Percentiles rank a stretch among this genome's conserved stretches.
phyloP scores from a whole-genome alignment of 2,888 invertebrate species.

The Apantesis nais region DNA sequence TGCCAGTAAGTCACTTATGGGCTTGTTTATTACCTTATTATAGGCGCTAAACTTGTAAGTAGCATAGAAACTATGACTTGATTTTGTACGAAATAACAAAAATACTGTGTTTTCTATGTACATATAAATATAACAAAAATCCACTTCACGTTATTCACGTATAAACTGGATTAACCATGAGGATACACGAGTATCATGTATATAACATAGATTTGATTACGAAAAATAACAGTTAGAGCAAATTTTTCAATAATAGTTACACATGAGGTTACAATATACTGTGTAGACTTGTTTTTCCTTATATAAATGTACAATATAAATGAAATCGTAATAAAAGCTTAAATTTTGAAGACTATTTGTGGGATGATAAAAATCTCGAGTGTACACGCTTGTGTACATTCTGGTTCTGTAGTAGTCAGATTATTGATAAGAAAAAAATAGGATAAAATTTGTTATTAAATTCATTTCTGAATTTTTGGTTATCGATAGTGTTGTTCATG shows the following conservation, averaged over 20 bases:
- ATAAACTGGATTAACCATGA: not conserved
- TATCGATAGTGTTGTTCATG: too few relatives aligned
- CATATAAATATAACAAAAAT: too few relatives aligned
- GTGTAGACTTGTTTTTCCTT: not conserved
- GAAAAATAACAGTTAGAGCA: too few relatives aligned
- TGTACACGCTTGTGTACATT: not conserved
- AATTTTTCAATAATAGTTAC: too few relatives aligned
- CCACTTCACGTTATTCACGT: not conserved
- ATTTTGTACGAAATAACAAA: constrained; percentile 22
- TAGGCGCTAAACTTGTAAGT: constrained; percentile 29
- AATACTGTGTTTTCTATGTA: constrained; percentile 24
- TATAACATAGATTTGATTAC: too few relatives aligned
- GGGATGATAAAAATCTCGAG: not conserved
- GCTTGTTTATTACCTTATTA: constrained; percentile 47
- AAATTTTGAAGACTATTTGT: too few relatives aligned
- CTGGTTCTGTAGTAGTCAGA: not conserved
- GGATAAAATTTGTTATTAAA: not conserved
- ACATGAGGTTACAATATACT: not conserved
- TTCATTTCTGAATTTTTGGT: not conserved
- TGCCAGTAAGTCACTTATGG: constrained; percentile 41
- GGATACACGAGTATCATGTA: too few relatives aligned
- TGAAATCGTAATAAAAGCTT: not conserved
- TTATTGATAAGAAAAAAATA: not conserved
- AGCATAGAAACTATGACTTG: constrained; percentile 17
- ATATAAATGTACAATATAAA: not conserved